These are phyloP conservation scores for Epinephelus cyanopodus DNA, from an alignment of 2,113 vertebrate genomes.

Conservation along the genomic window DNA sequence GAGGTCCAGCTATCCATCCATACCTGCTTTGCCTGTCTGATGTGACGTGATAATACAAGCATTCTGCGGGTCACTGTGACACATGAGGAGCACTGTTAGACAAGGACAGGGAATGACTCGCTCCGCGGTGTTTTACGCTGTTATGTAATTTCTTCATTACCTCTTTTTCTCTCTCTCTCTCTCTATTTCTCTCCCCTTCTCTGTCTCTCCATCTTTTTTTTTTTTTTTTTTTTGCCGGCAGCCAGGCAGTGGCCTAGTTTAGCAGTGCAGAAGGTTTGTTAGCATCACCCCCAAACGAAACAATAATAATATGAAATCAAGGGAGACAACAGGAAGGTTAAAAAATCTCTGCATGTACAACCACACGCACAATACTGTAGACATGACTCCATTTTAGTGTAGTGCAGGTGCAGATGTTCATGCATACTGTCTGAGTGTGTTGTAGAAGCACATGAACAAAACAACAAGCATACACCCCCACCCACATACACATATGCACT, in stretches of 20 bases:
- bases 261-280: conserved; percentile 71
- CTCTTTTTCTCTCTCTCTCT: conserved; percentile 25
- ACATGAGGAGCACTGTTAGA: conserved; percentile 1
- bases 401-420: conserved; percentile 10
- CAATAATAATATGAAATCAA: conserved; percentile 50
- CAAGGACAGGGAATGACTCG: neutral
- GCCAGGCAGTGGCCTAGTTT: conserved; percentile 82
- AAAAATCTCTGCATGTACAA: conserved; percentile 5
- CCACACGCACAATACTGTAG: neutral
- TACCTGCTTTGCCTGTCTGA: neutral
- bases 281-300: conserved; percentile 61
- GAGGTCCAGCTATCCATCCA: neutral
- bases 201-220: conserved; percentile 37
- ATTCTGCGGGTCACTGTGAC: conserved; percentile 30
- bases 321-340: conserved; percentile 8
- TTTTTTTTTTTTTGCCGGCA: conserved; percentile 65
- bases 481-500: conserved; percentile 12
- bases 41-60: neutral
- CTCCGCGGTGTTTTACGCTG: conserved; percentile 21
- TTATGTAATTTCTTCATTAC: conserved; percentile 69
- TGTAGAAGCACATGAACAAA: conserved; percentile 10
- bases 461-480: conserved; percentile 8
- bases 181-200: conserved; percentile 28
- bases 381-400: neutral
- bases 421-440: neutral